Percentiles rank a stretch among this genome's conserved stretches.
phyloP scores from a whole-genome alignment of 2,888 invertebrate genomes.

The Panzeria rudis region DNA sequence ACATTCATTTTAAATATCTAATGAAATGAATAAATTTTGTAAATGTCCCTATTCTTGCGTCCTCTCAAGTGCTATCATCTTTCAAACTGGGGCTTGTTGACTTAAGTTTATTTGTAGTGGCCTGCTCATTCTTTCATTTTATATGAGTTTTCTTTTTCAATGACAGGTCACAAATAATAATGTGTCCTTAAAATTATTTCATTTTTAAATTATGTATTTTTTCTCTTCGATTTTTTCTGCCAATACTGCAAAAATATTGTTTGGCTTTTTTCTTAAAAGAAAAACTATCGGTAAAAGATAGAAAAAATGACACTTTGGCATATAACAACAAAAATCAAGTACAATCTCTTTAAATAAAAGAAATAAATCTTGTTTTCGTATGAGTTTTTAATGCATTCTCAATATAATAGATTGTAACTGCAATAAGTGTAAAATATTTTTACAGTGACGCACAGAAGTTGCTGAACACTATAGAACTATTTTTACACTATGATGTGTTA shows the following conservation, averaged over 20 bases:
- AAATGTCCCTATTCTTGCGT: not conserved
- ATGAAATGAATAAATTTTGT: not conserved
- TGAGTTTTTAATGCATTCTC: constrained; percentile 30
- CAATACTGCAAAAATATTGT: constrained; percentile 44
- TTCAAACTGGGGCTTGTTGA: constrained; percentile 21
- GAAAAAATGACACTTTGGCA: constrained; percentile 61
- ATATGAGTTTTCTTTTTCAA: not conserved
- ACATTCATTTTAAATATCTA: not conserved
- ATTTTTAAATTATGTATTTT: constrained; percentile 1
- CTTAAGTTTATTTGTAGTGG: constrained; percentile 9
- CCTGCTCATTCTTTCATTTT: not conserved
- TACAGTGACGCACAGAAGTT: constrained; percentile 42
- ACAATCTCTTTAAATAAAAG: constrained; percentile 25
- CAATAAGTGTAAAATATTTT: constrained; percentile 38
- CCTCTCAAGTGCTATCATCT: not conserved
- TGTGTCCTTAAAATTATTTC: constrained; percentile 19
- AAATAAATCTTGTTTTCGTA: constrained; percentile 40
- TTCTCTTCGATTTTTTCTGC: constrained; percentile 13
- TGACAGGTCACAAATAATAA: constrained; percentile 39
- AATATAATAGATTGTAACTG: constrained; percentile 37
- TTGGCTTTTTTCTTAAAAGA: not conserved
- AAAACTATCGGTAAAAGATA: constrained; percentile 20
- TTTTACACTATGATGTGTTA: too few species aligned
- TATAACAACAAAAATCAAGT: constrained; percentile 44
- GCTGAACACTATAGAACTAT: not conserved